Conservation (phyloP, 2,113 vertebrate species). For the Nyctibius bracteatus region DNA sequence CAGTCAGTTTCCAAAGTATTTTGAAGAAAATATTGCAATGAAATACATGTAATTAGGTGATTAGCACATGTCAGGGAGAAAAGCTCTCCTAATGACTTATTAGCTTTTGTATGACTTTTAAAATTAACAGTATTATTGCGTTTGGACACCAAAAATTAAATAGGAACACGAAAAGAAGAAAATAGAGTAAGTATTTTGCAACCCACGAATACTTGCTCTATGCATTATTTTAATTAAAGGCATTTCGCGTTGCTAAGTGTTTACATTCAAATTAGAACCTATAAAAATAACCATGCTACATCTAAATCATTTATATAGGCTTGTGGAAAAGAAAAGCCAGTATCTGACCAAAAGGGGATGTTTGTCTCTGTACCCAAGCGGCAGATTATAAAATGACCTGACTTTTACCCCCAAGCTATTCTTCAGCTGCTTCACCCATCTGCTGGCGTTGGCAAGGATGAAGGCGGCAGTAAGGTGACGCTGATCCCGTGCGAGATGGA, state of each 20-base stretch:
- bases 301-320: neutral
- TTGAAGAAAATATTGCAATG: neutral
- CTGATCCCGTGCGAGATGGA: neutral
- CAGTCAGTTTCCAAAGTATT: neutral
- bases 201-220: neutral
- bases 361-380: neutral
- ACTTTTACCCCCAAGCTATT: neutral
- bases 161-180: neutral
- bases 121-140: neutral
- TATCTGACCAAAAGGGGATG: neutral
- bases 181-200: neutral
- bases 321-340: neutral
- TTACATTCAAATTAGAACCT: neutral
- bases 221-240: neutral
- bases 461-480: neutral
- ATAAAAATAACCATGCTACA: neutral
- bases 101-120: neutral
- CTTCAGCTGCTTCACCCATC: neutral
- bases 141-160: neutral
- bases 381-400: neutral
- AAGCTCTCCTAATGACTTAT: neutral
- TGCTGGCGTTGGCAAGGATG: neutral
- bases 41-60: neutral
- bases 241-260: fast-evolving
- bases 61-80: neutral